Conservation (phyloP, 2,797 vertebrate species). For the Pampus argenteus region DNA sequence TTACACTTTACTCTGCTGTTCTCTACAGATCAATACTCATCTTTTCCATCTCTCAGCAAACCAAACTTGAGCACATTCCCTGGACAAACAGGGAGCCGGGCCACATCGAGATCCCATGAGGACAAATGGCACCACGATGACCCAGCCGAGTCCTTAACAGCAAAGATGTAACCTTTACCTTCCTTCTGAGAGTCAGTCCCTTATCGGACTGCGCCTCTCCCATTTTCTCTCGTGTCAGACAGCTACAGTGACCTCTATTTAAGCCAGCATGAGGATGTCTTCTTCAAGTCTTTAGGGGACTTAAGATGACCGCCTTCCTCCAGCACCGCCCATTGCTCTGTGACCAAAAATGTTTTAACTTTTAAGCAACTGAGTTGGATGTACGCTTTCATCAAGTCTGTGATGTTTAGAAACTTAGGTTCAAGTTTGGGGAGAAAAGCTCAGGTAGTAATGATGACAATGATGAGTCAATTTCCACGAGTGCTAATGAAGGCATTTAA, state of each 20-base stretch:
- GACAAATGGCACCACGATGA: constrained; percentile 26
- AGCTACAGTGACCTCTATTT: constrained; percentile 69
- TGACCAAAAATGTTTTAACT: background rate
- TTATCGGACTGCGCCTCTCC: constrained; percentile 50
- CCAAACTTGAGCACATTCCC: constrained; percentile 26
- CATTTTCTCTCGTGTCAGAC: constrained; percentile 42
- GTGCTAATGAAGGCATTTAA: constrained; percentile 9
- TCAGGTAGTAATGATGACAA: too few species aligned
- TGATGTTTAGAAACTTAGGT: constrained; percentile 9
- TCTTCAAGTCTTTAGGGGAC: constrained; percentile 24
- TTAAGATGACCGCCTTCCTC: constrained; percentile 2
- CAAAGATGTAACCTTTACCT: constrained; percentile 69
- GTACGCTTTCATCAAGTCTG: background rate
- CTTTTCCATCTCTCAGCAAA: constrained; percentile 34
- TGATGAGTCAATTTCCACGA: background rate
- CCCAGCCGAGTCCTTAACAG: constrained; percentile 49
- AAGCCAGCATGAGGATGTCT: constrained; percentile 53
- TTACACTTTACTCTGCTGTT: constrained; percentile 42
- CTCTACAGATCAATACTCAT: constrained; percentile 68
- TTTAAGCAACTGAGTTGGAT: constrained; percentile 9
- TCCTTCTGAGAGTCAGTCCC: constrained; percentile 38
- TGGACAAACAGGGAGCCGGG: constrained; percentile 45
- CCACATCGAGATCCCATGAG: constrained; percentile 32
- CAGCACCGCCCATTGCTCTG: background rate
- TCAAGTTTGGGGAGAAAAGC: background rate